A percentile compares a stretch with the other conserved stretches of the same genome.
Evolutionary conservation across 2,888 invertebrate genomes (phyloP).

Genomic region (Hipparchia semele): DNA sequence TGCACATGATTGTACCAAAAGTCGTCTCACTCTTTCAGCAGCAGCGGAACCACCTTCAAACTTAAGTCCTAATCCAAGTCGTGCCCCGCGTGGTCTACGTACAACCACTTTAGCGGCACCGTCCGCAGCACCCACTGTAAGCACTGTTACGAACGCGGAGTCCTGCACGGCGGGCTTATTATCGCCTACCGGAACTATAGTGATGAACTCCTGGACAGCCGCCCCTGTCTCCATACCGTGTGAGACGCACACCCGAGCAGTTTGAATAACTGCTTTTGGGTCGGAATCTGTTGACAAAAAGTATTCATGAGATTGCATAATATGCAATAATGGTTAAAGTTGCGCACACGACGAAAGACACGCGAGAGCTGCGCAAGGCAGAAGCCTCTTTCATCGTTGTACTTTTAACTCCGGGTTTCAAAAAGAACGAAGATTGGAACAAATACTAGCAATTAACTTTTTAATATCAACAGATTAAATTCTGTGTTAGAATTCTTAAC

Average conservation of each 20-base stretch:
- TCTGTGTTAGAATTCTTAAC: neutral
- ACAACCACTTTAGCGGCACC: slow-evolving; percentile 90
- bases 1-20: slow-evolving; percentile 95
- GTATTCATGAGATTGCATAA: slow-evolving; percentile 64
- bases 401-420: slow-evolving; percentile 45
- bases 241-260: slow-evolving; percentile 60
- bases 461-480: neutral
- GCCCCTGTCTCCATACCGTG: slow-evolving; percentile 78
- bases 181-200: slow-evolving; percentile 83
- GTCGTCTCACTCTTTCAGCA: slow-evolving; percentile 89
- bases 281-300: slow-evolving; percentile 73
- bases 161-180: slow-evolving; percentile 64
- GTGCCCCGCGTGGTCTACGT: slow-evolving; percentile 93
- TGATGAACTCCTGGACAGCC: slow-evolving; percentile 80
- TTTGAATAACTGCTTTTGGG: slow-evolving; percentile 58
- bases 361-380: slow-evolving; percentile 60
- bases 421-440: slow-evolving; percentile 4
- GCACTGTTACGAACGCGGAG: slow-evolving; percentile 83
- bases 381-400: slow-evolving; percentile 69
- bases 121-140: slow-evolving; percentile 79
- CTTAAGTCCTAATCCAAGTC: slow-evolving; percentile 94
- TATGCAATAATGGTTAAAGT: slow-evolving; percentile 57
- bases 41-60: slow-evolving; percentile 95
- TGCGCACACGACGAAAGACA: slow-evolving; percentile 57
- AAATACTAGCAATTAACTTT: neutral